Evolutionary conservation across 2,888 invertebrate genomes (phyloP), one percentile per base, ranked within the genome.

Genomic region (Sphecodes monilicornis): DNA sequence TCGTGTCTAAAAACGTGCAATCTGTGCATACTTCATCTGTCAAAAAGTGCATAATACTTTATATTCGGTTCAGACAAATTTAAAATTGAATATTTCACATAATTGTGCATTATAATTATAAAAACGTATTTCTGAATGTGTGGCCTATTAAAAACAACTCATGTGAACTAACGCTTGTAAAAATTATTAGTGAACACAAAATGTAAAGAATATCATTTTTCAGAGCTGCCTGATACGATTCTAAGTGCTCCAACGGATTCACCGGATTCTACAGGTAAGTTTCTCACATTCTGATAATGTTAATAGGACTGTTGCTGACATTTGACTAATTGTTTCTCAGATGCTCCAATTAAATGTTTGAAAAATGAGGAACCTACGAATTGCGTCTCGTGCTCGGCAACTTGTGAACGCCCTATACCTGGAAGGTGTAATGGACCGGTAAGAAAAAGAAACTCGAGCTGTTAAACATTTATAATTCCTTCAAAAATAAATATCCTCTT

Each of bases 331-430:
- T 22, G 22, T 11, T 22, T 36, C 39, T 3, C 22, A 66, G 66
- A 39, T 22, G 1, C 0, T n/a, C 0, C 10, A 36, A 36, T 22
- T 11, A 0, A 18, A 22, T 80, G 82, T 10, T 29, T 29, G 11
- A 1, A 0, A 13, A 64, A 78, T 22, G 78, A 81, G 54, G 22
- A 60, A 22, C 75, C 36, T 16, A 66, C 32, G 6, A 8, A 39
- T 1, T 82, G 78, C 41, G 1, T 22, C 10, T 26, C 22, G 16
- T 78, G 75, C 39, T 16, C 29, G 3, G 8, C 6, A 57, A 68
- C 71, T 3, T 78, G 84, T 8, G 43, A 70, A 8, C 26, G 26
- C 18, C 70, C 43, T 10, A 16, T 43, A 18, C 70, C 70, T 1
- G 16, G 16, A 18, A 29, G 0, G 43, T 43, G 43, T 70, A 43